Base-by-base conservation (phyloP, 2,113 vertebrate genomes). In the Atrichornis clamosus region DNA sequence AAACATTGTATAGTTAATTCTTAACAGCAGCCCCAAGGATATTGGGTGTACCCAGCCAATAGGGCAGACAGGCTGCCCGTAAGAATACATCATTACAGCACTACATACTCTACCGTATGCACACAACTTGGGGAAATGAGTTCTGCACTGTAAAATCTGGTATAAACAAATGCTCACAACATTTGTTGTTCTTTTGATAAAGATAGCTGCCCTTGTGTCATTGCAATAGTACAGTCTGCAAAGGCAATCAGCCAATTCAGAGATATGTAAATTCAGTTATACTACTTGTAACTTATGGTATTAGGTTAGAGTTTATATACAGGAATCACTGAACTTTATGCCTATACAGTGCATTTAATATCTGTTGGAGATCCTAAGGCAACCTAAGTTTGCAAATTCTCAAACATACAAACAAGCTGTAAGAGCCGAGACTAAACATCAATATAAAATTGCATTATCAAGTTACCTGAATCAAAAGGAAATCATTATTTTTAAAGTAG, bases 401-500 rank as follows among this genome's bases (percentile, higher is more conserved):
- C 27, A 28, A 22, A 64, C 5, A 13, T 3, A 46, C 0, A 1
- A 50, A 55, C 41, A 86, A 49, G 8, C 10, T 33, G 0, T 7
- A 67, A 63, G 17, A 86, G 10, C 21, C 46, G 14, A 88, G 16
- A 46, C 20, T 56, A 80, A 86, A 39, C 8, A 67, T 30, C 7
- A 83, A 16, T 15, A 22, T 27, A 68, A 68, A 77, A 68, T 0
- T 37, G 7, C 33, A 32, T 41, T 62, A 41, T 15, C 17, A 76
- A 70, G n/a, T 35, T 72, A 72, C 19, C 23, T 32, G 19, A 55
- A 58, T 41, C 10, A 81, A 89, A 75, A 62, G 2, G 4, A 53
- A 76, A 56, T 23, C 16, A 65, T 67, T 60, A 11, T 56, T 86
- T 65, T 73, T 18, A 41, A 95, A 79, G 33, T 20, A 63, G 42